phyloP scores from a whole-genome alignment of 2,797 vertebrate species.

The Enteromius anoplus region DNA sequence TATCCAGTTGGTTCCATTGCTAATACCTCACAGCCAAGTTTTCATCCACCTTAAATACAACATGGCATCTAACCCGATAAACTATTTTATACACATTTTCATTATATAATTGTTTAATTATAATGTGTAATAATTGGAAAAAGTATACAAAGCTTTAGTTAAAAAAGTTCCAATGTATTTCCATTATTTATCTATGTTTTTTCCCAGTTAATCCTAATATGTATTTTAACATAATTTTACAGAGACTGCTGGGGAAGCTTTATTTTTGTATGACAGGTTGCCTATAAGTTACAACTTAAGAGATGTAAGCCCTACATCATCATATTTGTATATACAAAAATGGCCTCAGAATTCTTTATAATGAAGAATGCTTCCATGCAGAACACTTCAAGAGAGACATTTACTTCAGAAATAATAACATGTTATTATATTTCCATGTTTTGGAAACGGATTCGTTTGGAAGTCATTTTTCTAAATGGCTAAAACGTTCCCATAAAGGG shows the following conservation, averaged over 20 bases:
- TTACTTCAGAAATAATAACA: background rate
- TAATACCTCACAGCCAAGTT: background rate
- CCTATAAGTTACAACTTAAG: background rate
- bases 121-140: background rate
- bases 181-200: background rate
- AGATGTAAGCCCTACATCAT: background rate
- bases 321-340: background rate
- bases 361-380: background rate
- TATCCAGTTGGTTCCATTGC: background rate
- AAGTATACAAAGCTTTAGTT: background rate
- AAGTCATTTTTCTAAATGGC: background rate
- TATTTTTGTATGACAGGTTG: background rate
- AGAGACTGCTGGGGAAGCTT: background rate
- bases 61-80: background rate
- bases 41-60: background rate
- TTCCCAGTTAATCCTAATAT: background rate
- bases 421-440: background rate
- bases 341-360: background rate
- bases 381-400: background rate
- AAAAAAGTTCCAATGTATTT: background rate
- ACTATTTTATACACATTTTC: background rate
- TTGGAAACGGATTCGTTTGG: background rate
- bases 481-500: background rate
- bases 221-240: background rate
- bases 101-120: background rate